A percentile compares a stretch with the other conserved stretches of the same genome.
phyloP scores from a whole-genome alignment of 2,797 vertebrate species.

The Propithecus perrieri region DNA sequence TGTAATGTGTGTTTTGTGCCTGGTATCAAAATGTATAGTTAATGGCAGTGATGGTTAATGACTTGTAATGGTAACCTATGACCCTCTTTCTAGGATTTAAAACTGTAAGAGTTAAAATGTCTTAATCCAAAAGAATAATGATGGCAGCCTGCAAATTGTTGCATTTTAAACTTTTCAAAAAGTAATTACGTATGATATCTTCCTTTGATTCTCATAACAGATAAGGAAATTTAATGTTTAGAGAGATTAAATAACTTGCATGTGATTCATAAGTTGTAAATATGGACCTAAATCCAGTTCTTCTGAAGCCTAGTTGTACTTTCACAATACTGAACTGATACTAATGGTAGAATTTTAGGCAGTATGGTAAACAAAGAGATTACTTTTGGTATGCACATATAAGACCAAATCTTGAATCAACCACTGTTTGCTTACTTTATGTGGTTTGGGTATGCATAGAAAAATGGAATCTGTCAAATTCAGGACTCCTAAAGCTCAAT shows the following conservation, averaged over 20 bases:
- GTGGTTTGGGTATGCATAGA: not conserved
- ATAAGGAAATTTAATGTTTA: conserved; percentile 3
- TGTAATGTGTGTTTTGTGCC: not conserved
- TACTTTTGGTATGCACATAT: not conserved
- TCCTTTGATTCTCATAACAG: not conserved
- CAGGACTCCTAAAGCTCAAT: not conserved
- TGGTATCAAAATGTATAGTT: not conserved
- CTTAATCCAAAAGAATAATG: not conserved
- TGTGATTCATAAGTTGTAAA: not conserved
- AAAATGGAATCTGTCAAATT: not conserved
- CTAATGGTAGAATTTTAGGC: not conserved
- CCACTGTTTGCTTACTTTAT: not conserved
- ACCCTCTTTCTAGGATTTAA: not conserved
- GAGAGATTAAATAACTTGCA: not conserved
- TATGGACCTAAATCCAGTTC: not conserved
- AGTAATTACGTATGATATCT: not conserved
- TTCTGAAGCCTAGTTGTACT: not conserved
- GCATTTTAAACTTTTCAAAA: not conserved
- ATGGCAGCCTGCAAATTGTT: not conserved
- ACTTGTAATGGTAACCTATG: not conserved
- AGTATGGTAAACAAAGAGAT: not conserved
- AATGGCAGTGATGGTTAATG: not conserved
- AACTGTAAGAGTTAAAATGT: not conserved
- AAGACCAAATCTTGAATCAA: not conserved
- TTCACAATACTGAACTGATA: not conserved